Base-by-base conservation (phyloP, 2,888 invertebrate genomes). In the Conops quadrifasciatus region DNA sequence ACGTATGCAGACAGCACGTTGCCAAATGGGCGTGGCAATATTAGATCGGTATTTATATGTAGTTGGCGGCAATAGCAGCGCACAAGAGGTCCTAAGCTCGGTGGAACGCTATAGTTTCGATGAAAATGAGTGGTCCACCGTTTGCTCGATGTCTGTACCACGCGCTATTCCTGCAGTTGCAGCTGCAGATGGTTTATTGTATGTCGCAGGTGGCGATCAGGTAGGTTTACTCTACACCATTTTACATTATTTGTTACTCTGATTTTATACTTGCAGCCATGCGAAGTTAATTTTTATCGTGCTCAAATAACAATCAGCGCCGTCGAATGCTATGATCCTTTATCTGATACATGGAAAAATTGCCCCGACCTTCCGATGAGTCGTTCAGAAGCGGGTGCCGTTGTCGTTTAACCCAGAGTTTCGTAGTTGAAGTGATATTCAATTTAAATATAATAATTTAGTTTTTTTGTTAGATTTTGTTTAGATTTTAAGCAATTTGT, bases 11-110 rank as follows among this genome's bases (percentile, higher is more conserved):
- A 91, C 91, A 66, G 92, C 93, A 36, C 90, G 96, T 73, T 93
- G 93, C 73, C 95, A 96, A 88, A 93, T 96, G 88, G 96, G 95
- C 53, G 93, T 95, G 66, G 92, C 94, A n/a, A 91, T 95, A 70
- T 87, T 96, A 49, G 93, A 93, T 84, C 91, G 92, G 77, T 90
- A 90, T 81, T 88, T 97, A 65, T 97, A 96, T 85, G 92, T 94
- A 68, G 92, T 96, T 62, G 96, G 96, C 21, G 96, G 96, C 2
- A 95, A 93, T 83, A 94, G 93, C 82, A 93, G 92, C 77, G 89
- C 92, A 73, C 90, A 92, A 75, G 92, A 92, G 79, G 93, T 94
- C 69, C 89, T 96, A 56, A 89, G 90, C 76, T 92, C 93, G 3
- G 96, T 96, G 11, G 93, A 85, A 90, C 93, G 88, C 91, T 86